Evolutionary conservation across 2,797 vertebrate species (phyloP), one percentile per base, ranked within the genome.

Genomic region (Gallinago nigripennis): DNA sequence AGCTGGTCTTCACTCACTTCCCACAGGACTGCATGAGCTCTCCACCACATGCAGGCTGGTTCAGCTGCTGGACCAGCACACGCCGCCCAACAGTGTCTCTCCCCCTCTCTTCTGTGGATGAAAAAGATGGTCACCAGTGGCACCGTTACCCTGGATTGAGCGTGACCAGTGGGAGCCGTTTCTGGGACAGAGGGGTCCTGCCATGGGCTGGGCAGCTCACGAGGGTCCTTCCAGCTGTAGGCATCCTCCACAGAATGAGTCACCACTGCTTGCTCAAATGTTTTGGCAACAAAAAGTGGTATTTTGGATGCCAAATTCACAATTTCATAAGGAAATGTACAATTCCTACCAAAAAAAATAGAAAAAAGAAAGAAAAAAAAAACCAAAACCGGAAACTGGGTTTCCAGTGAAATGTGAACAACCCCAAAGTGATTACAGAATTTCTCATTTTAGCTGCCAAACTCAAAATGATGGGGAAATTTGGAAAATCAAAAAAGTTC

Each of bases 81-180:
- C 0, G 8, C 43, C 37, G 53, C 50, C 70, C 84, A 70, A 1
- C 17, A 28, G 61, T 6, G 23, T 75, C 54, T 46, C 54, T 46
- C 16, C 35, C 69, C 9, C 11, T 11, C 65, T 66, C 51, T 84
- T 35, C 43, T 27, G n/a, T 0, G 3, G 21, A 16, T 54, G 15
- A 16, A 35, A 43, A 0, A 57, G 19, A 5, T 0, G 0, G 3
- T 12, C 28, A 57, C 11, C 4, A 3, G 0, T 50, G 54, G 58
- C 48, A 72, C 58, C 21, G 1, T 8, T 16, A 50, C n/a, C 53
- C 4, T 6, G 41, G 17, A 4, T 0, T 3, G 24, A 72, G 31
- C 48, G 30, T 1, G 16, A 57, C 46, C 4, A 45, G 13, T 24
- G 48, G 46, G 31, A 56, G 28, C 45, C 1, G 0, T 28, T 58